phyloP scores from a whole-genome alignment of 2,113 vertebrate genomes.

The Festucalex cinctus region DNA sequence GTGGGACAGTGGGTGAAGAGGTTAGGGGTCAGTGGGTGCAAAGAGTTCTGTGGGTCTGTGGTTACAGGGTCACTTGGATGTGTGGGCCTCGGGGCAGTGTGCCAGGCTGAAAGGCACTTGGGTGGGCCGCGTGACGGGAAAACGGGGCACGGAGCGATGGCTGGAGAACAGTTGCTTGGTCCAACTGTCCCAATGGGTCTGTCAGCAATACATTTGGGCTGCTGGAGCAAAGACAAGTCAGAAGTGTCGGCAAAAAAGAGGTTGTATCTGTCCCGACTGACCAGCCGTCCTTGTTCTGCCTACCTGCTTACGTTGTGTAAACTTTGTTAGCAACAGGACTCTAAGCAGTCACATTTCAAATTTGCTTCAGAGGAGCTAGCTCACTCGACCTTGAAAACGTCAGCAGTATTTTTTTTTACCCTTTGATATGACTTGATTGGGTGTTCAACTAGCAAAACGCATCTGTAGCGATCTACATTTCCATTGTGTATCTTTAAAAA shows the following conservation, averaged over 20 bases:
- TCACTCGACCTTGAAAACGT: no score
- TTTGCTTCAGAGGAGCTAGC: no score
- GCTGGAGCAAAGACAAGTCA: not conserved
- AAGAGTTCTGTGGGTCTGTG: constrained; percentile 45
- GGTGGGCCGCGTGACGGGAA: constrained; percentile 50
- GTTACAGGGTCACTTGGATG: constrained; percentile 50
- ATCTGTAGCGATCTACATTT: no score
- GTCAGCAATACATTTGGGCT: not conserved
- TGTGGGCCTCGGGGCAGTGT: constrained; percentile 55
- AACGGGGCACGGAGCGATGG: constrained; percentile 37
- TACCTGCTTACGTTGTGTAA: not conserved
- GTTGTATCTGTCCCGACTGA: not conserved
- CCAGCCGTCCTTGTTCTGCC: not conserved
- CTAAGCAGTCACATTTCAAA: no score
- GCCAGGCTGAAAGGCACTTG: constrained; percentile 63
- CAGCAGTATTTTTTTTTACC: no score
- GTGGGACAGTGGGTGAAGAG: constrained; percentile 65
- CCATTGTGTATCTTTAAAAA: no score
- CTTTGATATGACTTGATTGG: no score
- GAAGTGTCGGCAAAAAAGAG: not conserved
- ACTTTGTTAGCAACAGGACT: no score
- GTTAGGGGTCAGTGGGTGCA: constrained; percentile 59
- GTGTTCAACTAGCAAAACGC: no score
- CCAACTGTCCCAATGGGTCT: not conserved
- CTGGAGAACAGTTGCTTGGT: constrained; percentile 34